phyloP scores from a whole-genome alignment of 2,113 vertebrate genomes.

The Chinchilla lanigera region DNA sequence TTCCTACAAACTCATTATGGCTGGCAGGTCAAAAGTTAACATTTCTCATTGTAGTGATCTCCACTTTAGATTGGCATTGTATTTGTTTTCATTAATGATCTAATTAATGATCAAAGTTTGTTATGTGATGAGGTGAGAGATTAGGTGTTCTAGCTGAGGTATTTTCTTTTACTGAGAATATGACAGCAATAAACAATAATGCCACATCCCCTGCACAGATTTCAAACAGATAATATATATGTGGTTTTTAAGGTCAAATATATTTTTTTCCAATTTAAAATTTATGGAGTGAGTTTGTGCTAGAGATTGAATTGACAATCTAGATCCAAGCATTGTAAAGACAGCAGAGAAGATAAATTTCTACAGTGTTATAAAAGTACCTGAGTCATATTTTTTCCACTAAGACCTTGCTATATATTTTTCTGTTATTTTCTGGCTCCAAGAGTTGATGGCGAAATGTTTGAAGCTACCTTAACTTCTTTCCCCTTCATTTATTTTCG shows the following conservation, averaged over 20 bases:
- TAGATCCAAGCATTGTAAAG: not conserved
- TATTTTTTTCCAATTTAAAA: not conserved
- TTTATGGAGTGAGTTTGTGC: not conserved
- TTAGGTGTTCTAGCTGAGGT: not conserved
- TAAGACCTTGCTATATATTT: not conserved
- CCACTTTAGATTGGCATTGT: slow-evolving; percentile 25
- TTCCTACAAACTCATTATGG: not conserved
- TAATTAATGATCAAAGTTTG: not conserved
- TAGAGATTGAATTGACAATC: not conserved
- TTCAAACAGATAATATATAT: not conserved
- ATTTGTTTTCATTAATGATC: slow-evolving; percentile 51
- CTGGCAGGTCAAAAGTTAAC: slow-evolving; percentile 6
- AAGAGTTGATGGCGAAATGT: not conserved
- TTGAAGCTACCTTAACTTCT: not conserved
- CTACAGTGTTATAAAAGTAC: not conserved
- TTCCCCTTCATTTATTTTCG: slow-evolving; percentile 17
- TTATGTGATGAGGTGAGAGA: not conserved
- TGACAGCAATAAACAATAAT: not conserved
- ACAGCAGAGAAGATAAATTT: not conserved
- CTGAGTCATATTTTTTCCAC: not conserved
- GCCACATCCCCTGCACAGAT: not conserved
- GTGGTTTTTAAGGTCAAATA: not conserved
- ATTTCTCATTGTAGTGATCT: not conserved
- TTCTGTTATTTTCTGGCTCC: not conserved
- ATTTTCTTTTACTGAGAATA: not conserved